A percentile compares a stretch with the other conserved stretches of the same genome.
Conservation (phyloP, 2,113 vertebrate genomes). For the Daubentonia madagascariensis region DNA sequence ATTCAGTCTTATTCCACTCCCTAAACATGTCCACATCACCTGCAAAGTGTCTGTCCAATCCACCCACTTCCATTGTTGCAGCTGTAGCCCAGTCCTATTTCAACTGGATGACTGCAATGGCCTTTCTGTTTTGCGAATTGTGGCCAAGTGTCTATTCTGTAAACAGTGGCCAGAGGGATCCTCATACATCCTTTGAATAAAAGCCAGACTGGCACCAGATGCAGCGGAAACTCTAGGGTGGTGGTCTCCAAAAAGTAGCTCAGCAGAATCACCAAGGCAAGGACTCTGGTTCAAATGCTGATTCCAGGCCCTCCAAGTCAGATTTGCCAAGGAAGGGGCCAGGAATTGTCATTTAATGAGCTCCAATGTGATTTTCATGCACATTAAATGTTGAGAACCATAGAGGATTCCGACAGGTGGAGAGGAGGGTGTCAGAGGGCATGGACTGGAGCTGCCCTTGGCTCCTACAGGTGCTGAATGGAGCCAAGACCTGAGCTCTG, state of each 20-base stretch:
- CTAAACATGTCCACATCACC: not conserved
- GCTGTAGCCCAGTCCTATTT: not conserved
- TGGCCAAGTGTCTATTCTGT: not conserved
- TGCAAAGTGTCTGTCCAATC: not conserved
- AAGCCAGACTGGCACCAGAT: not conserved
- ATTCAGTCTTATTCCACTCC: not conserved
- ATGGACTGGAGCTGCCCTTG: not conserved
- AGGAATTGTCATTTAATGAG: not conserved
- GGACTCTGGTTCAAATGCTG: not conserved
- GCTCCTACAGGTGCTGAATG: fast-evolving
- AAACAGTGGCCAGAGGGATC: not conserved
- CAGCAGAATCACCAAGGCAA: not conserved
- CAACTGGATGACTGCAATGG: not conserved
- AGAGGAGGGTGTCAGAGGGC: fast-evolving
- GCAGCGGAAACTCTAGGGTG: not conserved
- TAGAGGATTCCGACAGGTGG: not conserved
- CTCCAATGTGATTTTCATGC: not conserved
- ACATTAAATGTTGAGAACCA: not conserved
- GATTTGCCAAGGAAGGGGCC: not conserved
- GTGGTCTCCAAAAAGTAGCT: not conserved
- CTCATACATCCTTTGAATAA: not conserved
- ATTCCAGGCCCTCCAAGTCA: not conserved
- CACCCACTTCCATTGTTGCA: not conserved
- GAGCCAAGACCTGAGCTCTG: not conserved
- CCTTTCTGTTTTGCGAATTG: not conserved